A percentile compares a stretch with the other conserved stretches of the same genome.
Evolutionary conservation across 2,888 invertebrate genomes (phyloP).

Genomic region (Brachyptera risi): DNA sequence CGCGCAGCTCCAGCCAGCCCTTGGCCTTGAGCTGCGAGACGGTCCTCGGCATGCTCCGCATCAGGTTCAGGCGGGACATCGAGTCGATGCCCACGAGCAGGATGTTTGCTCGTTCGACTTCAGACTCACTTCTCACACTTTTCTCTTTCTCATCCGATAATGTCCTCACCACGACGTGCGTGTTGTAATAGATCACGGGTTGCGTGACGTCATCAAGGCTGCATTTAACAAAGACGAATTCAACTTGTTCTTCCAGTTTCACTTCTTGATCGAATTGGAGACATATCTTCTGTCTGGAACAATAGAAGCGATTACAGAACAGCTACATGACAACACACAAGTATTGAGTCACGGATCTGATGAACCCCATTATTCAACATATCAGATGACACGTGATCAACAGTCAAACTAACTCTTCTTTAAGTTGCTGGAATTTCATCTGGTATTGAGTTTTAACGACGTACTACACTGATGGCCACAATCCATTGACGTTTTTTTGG

Average conservation of each 20-base stretch:
- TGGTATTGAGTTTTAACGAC: too few species aligned
- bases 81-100: constrained; percentile 81
- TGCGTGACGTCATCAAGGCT: constrained; percentile 36
- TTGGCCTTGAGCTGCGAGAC: constrained; percentile 60
- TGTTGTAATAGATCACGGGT: constrained; percentile 49
- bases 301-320: too few species aligned
- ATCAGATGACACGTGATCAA: too few species aligned
- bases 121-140: too few species aligned
- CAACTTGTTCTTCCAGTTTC: constrained; percentile 43
- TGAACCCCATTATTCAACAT: too few species aligned
- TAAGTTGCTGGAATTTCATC: too few species aligned
- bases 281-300: constrained; percentile 50
- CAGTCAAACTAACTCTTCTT: too few species aligned
- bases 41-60: constrained; percentile 71
- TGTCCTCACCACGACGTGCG: constrained; percentile 52
- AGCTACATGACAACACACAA: too few species aligned
- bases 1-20: constrained; percentile 67
- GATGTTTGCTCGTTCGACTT: constrained; percentile 48
- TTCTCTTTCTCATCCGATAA: neutral
- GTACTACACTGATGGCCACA: too few species aligned
- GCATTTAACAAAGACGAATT: constrained; percentile 53
- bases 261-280: constrained; percentile 45
- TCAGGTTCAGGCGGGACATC: constrained; percentile 73
- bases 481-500: too few species aligned
- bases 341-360: too few species aligned